phyloP scores from a whole-genome alignment of 2,113 vertebrate genomes.

The Cyprinodon brontotheroides region DNA sequence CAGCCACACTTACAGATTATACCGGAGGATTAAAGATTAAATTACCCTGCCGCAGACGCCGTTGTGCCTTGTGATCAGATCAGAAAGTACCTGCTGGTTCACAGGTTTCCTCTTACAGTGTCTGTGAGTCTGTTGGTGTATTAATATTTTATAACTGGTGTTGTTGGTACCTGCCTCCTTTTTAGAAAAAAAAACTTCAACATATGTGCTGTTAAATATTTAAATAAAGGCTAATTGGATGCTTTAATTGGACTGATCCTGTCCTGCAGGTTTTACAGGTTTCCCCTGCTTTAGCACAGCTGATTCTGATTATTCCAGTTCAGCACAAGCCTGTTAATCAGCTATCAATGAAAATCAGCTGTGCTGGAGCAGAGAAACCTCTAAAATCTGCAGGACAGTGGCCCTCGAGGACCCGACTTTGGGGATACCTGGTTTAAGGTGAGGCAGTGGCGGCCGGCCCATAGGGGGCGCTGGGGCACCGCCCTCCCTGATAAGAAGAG shows the following conservation, averaged over 20 bases:
- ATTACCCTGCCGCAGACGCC: conserved; percentile 40
- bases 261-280: too few species aligned
- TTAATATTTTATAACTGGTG: conserved; percentile 3
- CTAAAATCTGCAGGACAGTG: conserved; percentile 4
- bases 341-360: too few species aligned
- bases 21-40: conserved; percentile 54
- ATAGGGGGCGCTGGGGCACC: too few species aligned
- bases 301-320: too few species aligned
- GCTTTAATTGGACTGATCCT: too few species aligned
- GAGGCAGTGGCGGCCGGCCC: too few species aligned
- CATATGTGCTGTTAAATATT: neutral
- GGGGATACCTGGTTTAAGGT: too few species aligned
- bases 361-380: too few species aligned
- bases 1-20: conserved; percentile 54
- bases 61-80: conserved; percentile 26
- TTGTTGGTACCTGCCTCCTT: conserved; percentile 1
- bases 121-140: conserved; percentile 3
- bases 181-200: conserved; percentile 4
- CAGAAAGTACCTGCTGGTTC: conserved; percentile 30
- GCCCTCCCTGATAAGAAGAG: too few species aligned
- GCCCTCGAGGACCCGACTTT: too few species aligned
- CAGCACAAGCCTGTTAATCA: too few species aligned
- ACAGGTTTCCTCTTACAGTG: conserved; percentile 11
- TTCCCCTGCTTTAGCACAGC: too few species aligned
- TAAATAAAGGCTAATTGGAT: neutral